Conservation (phyloP, 1,140 invertebrate genomes). For the Drosophila melanogaster region Release_6_plus_ISO1_MT NT_037436.4:3160501-3161000, state of each 20-base stretch:
- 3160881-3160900: conserved; percentile 16
- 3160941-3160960: conserved; percentile 59
- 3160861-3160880: background rate
- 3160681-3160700: conserved; percentile 40
- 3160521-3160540: conserved; percentile 39
- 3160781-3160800: conserved; percentile 71
- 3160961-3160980: conserved; percentile 75
- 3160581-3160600: conserved; percentile 64
- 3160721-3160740: conserved; percentile 73
- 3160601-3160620: conserved; percentile 66
- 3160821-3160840: conserved; percentile 71
- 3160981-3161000: conserved; percentile 54
- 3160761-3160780: conserved; percentile 71
- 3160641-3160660: conserved; percentile 7
- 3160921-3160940: conserved; percentile 53
- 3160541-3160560: conserved; percentile 7
- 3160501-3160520: conserved; percentile 82
- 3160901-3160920: conserved; percentile 44
- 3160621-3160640: conserved; percentile 66
- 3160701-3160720: conserved; percentile 61
- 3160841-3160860: conserved; percentile 45
- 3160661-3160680: conserved; percentile 34
- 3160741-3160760: conserved; percentile 82
- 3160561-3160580: conserved; percentile 53
- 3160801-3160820: conserved; percentile 76